phyloP scores from a whole-genome alignment of 1,140 invertebrate species.

The Pogonomyrmex barbatus region DNA sequence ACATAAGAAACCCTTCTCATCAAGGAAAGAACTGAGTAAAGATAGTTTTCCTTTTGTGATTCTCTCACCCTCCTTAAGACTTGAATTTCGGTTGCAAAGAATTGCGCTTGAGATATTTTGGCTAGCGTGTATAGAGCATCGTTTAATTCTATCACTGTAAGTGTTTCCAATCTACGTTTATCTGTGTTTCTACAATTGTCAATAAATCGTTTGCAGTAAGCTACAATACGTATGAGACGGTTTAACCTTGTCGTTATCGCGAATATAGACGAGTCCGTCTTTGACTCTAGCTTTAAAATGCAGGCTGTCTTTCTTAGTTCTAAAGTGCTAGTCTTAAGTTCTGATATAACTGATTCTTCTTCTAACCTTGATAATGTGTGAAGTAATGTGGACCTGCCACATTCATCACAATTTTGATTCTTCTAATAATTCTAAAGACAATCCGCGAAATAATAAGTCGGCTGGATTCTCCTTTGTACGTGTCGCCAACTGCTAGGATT shows the following conservation, averaged over 20 bases:
- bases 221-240: background rate
- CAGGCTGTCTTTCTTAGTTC: background rate
- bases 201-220: background rate
- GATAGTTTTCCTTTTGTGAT: too few relatives aligned
- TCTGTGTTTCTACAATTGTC: background rate
- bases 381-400: background rate
- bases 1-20: background rate
- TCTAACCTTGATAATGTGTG: background rate
- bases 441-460: background rate
- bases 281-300: too few relatives aligned
- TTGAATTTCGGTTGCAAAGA: too few relatives aligned
- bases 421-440: background rate
- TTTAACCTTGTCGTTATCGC: background rate
- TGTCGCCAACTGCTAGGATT: background rate
- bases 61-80: too few relatives aligned
- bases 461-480: background rate
- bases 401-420: background rate
- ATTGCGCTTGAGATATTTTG: too few relatives aligned
- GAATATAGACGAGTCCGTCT: background rate
- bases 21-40: too few relatives aligned
- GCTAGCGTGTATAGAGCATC: too few relatives aligned
- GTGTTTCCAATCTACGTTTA: too few relatives aligned
- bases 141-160: too few relatives aligned
- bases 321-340: too few relatives aligned
- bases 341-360: background rate